phyloP scores from a whole-genome alignment of 2,888 invertebrate genomes.

The Lasioglossum oenotherae region DNA sequence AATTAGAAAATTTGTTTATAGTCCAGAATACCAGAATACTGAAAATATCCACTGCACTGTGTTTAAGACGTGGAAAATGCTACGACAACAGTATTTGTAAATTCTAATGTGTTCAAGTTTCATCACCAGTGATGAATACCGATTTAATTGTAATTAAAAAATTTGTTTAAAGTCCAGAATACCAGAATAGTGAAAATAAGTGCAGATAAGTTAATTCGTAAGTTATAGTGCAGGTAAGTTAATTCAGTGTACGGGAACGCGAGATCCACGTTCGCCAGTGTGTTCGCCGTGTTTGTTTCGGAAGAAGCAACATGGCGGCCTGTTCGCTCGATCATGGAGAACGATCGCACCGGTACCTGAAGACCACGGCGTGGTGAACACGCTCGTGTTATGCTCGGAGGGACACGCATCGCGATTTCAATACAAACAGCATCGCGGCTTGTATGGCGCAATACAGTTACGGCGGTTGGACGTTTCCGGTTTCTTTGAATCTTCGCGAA shows the following conservation, averaged over 20 bases:
- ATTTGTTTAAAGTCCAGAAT: not conserved
- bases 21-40: no score
- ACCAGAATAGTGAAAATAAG: not conserved
- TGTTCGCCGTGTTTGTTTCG: not conserved
- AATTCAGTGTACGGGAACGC: no score
- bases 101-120: no score
- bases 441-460: conserved; percentile 67
- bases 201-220: no score
- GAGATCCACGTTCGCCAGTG: no score
- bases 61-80: no score
- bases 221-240: no score
- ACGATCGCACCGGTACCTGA: conserved; percentile 33
- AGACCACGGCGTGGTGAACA: conserved; percentile 40
- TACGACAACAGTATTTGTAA: no score
- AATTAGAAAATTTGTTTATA: no score
- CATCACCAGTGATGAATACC: no score
- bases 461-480: conserved; percentile 67
- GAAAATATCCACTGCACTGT: no score
- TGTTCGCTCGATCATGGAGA: conserved; percentile 33
- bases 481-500: conserved; percentile 59
- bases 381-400: conserved; percentile 65
- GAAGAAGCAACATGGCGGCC: not conserved
- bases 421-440: conserved; percentile 58
- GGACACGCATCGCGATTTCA: conserved; percentile 64
- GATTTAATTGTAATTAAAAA: no score